A percentile compares a stretch with the other conserved stretches of the same genome.
Evolutionary conservation across 2,113 vertebrate genomes (phyloP).

Genomic region (Empidonax alnorum): DNA sequence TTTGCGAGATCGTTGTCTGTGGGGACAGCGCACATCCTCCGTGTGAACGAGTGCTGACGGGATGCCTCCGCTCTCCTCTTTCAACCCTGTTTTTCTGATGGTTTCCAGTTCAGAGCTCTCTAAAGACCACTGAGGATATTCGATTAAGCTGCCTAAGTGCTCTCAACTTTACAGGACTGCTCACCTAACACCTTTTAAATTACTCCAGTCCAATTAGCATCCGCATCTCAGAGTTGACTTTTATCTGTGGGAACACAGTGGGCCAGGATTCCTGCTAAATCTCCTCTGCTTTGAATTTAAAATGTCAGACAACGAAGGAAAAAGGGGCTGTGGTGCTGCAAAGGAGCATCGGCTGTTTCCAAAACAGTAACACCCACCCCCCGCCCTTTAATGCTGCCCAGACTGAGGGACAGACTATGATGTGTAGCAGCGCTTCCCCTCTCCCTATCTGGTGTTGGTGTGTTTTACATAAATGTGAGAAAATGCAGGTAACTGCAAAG

Average conservation of each 20-base stretch:
- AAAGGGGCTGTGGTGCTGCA: not conserved
- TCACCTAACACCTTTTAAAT: not conserved
- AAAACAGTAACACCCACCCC: not conserved
- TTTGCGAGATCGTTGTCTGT: not conserved
- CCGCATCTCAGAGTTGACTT: not conserved
- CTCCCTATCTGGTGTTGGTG: rapidly evolving
- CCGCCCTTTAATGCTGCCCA: not conserved
- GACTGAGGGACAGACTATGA: no score
- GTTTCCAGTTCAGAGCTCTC: not conserved
- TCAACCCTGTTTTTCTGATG: not conserved
- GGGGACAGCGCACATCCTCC: no score
- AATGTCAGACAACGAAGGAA: not conserved
- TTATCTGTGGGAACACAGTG: not conserved
- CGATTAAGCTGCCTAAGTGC: no score
- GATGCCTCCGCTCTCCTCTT: not conserved
- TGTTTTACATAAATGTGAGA: not conserved
- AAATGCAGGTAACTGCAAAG: not conserved
- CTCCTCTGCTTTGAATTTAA: not conserved
- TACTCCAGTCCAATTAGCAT: not conserved
- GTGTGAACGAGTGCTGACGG: rapidly evolving
- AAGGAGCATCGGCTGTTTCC: not conserved
- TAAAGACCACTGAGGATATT: not conserved
- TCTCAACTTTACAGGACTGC: not conserved
- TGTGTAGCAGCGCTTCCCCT: not conserved
- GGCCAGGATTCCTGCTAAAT: not conserved